Base-by-base conservation (phyloP, 92 coral and sea anemone genomes). In the Phenganax stokvisi region DNA sequence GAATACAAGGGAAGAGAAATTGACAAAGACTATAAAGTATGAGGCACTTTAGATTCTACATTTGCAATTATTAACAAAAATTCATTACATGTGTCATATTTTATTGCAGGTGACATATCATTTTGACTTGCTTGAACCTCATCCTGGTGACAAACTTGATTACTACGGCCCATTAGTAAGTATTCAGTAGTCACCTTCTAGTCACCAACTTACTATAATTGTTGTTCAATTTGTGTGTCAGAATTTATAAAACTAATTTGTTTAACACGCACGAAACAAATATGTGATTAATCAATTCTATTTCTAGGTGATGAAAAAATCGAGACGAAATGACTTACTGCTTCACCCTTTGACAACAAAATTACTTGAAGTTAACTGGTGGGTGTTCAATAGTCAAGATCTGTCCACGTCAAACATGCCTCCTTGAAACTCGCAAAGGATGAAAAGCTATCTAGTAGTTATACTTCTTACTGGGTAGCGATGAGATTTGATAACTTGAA, bases 101-200 rank as follows among this genome's bases (percentile, higher is more conserved):
- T 59, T 59, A 59, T 12, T 76, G 17, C 52, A 78, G 82, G 57
- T 78, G 37, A 78, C 82, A 6, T 78, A 78, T 64, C 71, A 63
- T 55, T 78, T 78, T 60, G 82, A 78, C 73, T n/a, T 78, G 31
- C 72, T 78, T 13, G 82, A 78, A 20, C 82, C 82, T n/a, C 7
- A 78, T 52, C 82, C 82, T 56, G 82, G 47, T 61, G 37, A 62
- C 10, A 55, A 78, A 44, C 71, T 30, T 7, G 13, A 27, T 15
- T 61, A 13, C 20, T 78, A 78, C 72, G 82, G 82, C 9, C 82
- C 82, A 63, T 44, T 61, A 72, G 82, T 78, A 78, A 61, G 59
- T 30, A 37, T 37, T 37, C 0, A 0, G 47, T 37, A 37, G 47
- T 12, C 67, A 61, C 51, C 8, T 27, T 12, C 16, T 7, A 47